Evolutionary conservation across 2,113 vertebrate genomes (phyloP), one percentile per base, ranked within the genome.

Genomic region (Paradoxurus hermaphroditus): DNA sequence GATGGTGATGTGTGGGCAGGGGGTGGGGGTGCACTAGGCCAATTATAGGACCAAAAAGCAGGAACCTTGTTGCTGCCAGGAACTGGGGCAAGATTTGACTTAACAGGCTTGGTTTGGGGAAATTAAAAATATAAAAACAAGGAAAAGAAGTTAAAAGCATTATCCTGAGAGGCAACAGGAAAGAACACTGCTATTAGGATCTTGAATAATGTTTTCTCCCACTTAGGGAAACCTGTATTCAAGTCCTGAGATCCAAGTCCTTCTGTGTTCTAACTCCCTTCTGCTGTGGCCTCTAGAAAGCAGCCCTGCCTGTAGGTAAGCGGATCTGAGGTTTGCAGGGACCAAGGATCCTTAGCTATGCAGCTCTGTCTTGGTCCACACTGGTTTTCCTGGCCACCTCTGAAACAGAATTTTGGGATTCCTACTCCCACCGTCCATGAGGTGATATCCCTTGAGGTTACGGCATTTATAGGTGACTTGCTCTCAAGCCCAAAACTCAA

Each of bases 311-410:
- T 59, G 14, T 53, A 86, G 79, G 85, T 83, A 82, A 81, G 34
- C 0, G 3, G 51, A 27, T 27, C 2, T 9, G 1, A 8, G 3
- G 6, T 23, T 16, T 75, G 29, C 13, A 16, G 34, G 31, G 18
- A 34, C 5, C 1, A 44, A 23, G 29, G 11, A 13, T 31, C 21
- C 31, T 36, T 67, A 59, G 75, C 34, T 39, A 14, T 41, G 51
- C 2, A 0, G 3, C 70, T 95, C 4, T 87, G 23, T 9, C 21
- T 27, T 49, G n/a, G 18, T 34, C 31, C 0, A 0, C 21, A 39
- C 4, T 41, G 59, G 18, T 23, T 90, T 53, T 25, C 4, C 5
- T 19, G 36, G 5, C 39, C 83, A 21, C 14, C 4, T 77, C 56
- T 11, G 31, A n/a, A 41, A 7, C n/a, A 15, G 7, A 79, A 34